Base-by-base conservation (phyloP, 2,797 vertebrate genomes). In the Phrynocephalus forsythii region DNA sequence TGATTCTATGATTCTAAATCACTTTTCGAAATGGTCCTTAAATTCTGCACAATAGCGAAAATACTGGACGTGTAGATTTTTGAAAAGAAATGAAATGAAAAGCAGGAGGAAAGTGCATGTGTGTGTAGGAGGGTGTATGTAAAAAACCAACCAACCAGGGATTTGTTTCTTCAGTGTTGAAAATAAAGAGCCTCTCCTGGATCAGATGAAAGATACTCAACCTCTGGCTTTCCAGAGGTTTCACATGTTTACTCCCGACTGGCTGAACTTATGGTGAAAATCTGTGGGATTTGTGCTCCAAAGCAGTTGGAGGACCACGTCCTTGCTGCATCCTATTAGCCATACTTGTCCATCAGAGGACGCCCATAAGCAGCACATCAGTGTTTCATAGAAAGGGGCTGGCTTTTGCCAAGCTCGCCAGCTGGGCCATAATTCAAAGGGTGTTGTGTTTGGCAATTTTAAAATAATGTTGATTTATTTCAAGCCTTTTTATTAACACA, bases 391-490 rank as follows among this genome's bases (percentile, higher is more conserved):
- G 24, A 26, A 71, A 30, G 24, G 6, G 26, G 0, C 30, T 26
- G 13, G 63, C 1, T 82, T 71, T 71, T 16, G 24, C 68, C 60
- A 26, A 79, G 56, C 33, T 72, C 50, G 33, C 68, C 63, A 63
- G 76, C 30, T 75, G 75, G 87, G 92, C 87, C 85, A 90, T 88
- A 79, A 79, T 89, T 16, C 24, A 87, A 38, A 67, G 30, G 6
- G n/a, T 86, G 87, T 60, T 87, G 73, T 50, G 48, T 22, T 78
- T 86, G 90, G 79, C 89, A 93, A 94, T 95, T 90, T 93, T 88
- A 88, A 94, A 94, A 93, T 93, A 93, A 94, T 93, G 92, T 77
- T 50, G 44, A 52, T n/a, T 66, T 86, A 69, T 72, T 86, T 66
- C 92, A 81, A 93, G 85, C 76, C 52, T 79, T 90, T 44, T 86